Conservation (phyloP, 2,888 invertebrate genomes). For the Nemotelus nigrinus region DNA sequence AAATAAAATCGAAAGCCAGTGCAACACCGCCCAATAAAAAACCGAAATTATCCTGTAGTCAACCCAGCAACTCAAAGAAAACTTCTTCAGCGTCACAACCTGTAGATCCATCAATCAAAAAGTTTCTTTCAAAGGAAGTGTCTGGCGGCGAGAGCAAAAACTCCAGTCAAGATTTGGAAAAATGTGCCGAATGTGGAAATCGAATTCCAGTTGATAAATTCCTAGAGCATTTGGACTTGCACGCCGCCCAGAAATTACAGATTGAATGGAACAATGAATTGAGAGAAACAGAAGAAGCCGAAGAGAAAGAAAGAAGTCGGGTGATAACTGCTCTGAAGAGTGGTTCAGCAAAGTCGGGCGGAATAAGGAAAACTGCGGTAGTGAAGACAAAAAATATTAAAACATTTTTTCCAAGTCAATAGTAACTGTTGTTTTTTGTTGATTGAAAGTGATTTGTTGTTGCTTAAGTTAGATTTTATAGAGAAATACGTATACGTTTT, state of each 20-base stretch:
- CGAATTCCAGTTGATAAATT: constrained; percentile 71
- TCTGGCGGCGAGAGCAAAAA: constrained; percentile 54
- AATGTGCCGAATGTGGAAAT: constrained; percentile 77
- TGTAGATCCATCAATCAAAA: background rate
- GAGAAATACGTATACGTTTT: too few relatives aligned
- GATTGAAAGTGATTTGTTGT: background rate
- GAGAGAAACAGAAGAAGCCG: background rate
- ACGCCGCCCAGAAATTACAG: constrained; percentile 81
- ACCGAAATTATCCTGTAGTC: constrained; percentile 47
- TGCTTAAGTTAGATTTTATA: background rate
- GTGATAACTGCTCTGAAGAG: background rate
- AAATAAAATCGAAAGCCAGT: constrained; percentile 54
- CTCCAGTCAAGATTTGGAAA: constrained; percentile 56
- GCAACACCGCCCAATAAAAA: constrained; percentile 53
- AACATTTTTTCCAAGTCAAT: constrained; percentile 26
- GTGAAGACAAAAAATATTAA: constrained; percentile 27
- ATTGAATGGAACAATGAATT: constrained; percentile 56
- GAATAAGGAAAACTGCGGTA: background rate
- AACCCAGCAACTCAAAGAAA: constrained; percentile 29
- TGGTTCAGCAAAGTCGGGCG: background rate
- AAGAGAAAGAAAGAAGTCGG: background rate
- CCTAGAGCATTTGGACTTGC: constrained; percentile 84
- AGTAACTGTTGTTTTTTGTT: background rate
- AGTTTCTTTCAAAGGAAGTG: constrained; percentile 13
- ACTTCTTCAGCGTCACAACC: constrained; percentile 1